Conservation (phyloP, 2,113 vertebrate species). For the mouse (Mus musculus) region DNA sequence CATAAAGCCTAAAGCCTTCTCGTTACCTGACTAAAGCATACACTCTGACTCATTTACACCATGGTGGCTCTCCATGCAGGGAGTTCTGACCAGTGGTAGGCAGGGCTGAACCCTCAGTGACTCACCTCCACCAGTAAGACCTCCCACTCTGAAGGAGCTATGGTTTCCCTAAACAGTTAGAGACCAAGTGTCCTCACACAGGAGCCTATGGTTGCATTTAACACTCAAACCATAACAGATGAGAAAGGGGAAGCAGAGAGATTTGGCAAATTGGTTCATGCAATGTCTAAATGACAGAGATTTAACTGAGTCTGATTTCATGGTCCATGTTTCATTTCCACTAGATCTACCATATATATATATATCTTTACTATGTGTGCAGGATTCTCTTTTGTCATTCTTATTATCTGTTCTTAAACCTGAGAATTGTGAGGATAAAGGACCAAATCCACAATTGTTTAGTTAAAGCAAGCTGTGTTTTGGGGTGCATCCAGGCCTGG, state of each 20-base stretch:
- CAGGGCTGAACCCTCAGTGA: not conserved
- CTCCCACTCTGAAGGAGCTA: not conserved
- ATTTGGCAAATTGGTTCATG: not conserved
- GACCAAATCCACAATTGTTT: not conserved
- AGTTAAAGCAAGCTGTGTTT: not conserved
- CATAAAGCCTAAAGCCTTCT: too few species aligned
- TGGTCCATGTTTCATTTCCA: not conserved
- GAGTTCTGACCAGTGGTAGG: not conserved
- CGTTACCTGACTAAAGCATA: not conserved
- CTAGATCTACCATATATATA: not conserved
- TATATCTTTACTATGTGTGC: not conserved
- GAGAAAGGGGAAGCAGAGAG: not conserved
- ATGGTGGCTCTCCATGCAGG: too few species aligned
- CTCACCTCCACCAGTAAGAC: not conserved
- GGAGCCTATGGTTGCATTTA: too few species aligned
- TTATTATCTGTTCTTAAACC: not conserved
- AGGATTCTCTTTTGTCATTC: not conserved
- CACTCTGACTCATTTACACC: not conserved
- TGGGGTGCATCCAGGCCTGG: not conserved
- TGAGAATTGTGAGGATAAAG: not conserved
- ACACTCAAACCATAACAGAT: not conserved
- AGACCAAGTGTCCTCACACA: not conserved
- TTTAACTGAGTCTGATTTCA: not conserved
- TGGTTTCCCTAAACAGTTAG: not conserved
- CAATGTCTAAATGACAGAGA: slow-evolving; percentile 21